These are phyloP conservation scores for Cricetomys ansorgei DNA, from an alignment of 2,113 vertebrate species.

Conservation along the genomic window DNA sequence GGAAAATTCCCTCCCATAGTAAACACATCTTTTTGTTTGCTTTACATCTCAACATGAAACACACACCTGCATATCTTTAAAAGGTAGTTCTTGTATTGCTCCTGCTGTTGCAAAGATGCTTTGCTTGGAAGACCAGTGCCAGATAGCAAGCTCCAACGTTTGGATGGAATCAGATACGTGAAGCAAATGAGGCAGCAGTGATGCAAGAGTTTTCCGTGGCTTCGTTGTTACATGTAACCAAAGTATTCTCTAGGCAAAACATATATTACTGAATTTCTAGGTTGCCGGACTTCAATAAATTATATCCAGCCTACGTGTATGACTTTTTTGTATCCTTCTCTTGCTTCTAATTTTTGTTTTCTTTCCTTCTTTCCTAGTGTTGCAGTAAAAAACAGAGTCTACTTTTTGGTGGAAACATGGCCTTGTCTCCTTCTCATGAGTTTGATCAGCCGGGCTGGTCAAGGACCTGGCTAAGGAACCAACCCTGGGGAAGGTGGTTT, in stretches of 20 bases:
- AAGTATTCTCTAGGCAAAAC: background rate
- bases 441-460: background rate
- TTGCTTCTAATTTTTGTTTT: background rate
- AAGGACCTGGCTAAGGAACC: background rate
- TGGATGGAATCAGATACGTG: background rate
- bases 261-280: background rate
- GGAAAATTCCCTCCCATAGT: constrained; percentile 8
- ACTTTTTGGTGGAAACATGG: background rate
- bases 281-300: background rate
- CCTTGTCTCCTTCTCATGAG: background rate
- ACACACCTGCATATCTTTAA: background rate
- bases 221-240: background rate
- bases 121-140: background rate
- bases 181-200: background rate
- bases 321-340: background rate
- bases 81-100: background rate
- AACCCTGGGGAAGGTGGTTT: background rate
- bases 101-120: background rate
- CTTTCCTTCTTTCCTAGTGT: background rate
- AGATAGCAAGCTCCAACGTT: background rate
- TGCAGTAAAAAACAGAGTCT: background rate
- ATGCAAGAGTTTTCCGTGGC: background rate
- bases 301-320: background rate
- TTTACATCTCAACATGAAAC: constrained; percentile 29
- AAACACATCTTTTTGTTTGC: constrained; percentile 51